Evolutionary conservation across 64 coral and sea anemone genomes (phyloP).

Genomic region (Pocillopora damicornis): DNA sequence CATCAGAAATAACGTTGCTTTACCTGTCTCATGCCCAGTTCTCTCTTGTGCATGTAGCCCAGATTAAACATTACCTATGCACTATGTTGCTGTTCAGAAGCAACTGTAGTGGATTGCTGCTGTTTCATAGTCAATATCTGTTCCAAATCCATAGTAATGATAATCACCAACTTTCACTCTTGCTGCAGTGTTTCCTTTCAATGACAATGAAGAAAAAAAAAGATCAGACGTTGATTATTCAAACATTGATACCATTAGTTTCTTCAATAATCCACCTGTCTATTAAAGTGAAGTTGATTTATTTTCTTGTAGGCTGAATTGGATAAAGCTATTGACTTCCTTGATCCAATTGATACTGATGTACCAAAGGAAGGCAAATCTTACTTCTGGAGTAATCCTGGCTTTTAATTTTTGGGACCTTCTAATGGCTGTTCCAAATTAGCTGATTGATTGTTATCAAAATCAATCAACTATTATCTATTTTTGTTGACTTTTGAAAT

Average conservation of each 20-base stretch:
- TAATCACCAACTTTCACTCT: constrained; percentile 56
- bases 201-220: not conserved
- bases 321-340: constrained; percentile 96
- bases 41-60: constrained; percentile 98
- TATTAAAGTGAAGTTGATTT: not conserved
- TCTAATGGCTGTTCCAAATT: no score
- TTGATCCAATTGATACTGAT: constrained; percentile 95
- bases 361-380: constrained; percentile 88
- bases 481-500: no score
- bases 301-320: constrained; percentile 41
- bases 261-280: no score
- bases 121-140: constrained; percentile 90
- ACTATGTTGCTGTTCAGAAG: constrained; percentile 89
- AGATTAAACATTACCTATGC: constrained; percentile 99
- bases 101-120: constrained; percentile 88
- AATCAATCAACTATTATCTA: no score
- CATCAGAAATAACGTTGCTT: no score
- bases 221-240: no score
- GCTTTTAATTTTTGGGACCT: no score
- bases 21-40: constrained; percentile 91
- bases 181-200: constrained; percentile 72
- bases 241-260: no score
- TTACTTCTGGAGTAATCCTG: no score
- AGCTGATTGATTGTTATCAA: no score
- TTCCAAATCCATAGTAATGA: constrained; percentile 96